Evolutionary conservation across 2,797 vertebrate species (phyloP), one percentile per base, ranked within the genome.

Genomic region (Sylvilagus floridanus): DNA sequence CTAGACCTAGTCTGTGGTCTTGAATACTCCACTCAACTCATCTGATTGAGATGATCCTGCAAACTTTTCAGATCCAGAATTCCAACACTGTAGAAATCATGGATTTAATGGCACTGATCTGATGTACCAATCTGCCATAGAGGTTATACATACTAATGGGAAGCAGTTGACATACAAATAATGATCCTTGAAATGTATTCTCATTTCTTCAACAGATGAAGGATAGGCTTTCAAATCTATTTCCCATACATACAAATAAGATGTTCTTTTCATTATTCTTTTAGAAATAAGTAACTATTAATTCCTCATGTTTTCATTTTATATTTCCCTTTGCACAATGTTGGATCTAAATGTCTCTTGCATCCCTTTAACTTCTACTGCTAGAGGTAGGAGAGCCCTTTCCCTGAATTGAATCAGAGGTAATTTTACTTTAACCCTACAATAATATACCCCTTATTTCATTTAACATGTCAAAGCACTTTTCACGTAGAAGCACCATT

Each of bases 391-490:
- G 22, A 42, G 30, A 30, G 30, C 30, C 60, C 68, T 91, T 90
- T 96, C 62, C 35, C 35, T 77, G 17, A 96, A 90, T 71, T 77
- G 96, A 65, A 90, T 62, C 16, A 50, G 17, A 52, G 24, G 68
- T 26, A 66, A 75, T 93, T 86, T 72, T 30, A n/a, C 54, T 96
- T 91, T 66, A 71, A 84, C 12, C 72, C 52, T 92, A 73, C 32
- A 63, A 62, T 37, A 88, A 73, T 19, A 89, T 2, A n/a, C 6
- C 17, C 37, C 77, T 63, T 24, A 35, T 87, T 91, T 37, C 35
- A 37, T 32, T 81, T 50, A 66, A 82, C 35, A 84, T 81, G 77
- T 88, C 28, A 91, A 91, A 81, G 47, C n/a, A 66, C n/a, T 84
- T 85, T 88, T 89, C 32, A 89, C 22, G 14, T 2, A n/a, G 28